Percentiles rank a stretch among this genome's conserved stretches.
phyloP scores from a whole-genome alignment of 2,797 vertebrate genomes.

The Gymnothorax reevesii region DNA sequence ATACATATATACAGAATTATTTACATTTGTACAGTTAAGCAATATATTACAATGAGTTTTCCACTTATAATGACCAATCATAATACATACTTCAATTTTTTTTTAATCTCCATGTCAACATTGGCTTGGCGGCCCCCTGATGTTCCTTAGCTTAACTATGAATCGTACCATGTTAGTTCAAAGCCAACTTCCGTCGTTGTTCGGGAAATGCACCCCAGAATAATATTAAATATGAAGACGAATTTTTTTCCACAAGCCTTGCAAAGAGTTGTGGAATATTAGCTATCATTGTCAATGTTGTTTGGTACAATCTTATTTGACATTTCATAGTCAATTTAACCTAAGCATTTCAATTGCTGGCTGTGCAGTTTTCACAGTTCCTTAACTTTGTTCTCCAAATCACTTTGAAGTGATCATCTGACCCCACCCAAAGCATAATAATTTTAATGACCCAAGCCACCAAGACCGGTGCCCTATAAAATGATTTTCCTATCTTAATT shows the following conservation, averaged over 20 bases:
- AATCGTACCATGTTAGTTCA: no score
- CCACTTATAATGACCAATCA: no score
- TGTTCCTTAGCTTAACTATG: no score
- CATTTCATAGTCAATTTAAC: slow-evolving; percentile 19
- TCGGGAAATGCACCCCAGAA: no score
- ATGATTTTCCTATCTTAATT: slow-evolving; percentile 49
- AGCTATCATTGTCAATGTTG: not conserved
- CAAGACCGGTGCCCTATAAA: slow-evolving; percentile 35
- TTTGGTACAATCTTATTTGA: not conserved
- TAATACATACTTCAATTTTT: no score
- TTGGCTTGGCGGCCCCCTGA: no score
- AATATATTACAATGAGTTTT: no score
- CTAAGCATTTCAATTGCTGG: not conserved
- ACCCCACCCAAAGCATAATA: not conserved
- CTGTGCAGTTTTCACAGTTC: slow-evolving; percentile 10
- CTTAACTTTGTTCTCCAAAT: not conserved
- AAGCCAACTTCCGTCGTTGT: no score
- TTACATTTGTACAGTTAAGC: no score
- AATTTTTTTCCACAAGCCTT: not conserved
- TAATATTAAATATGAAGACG: not conserved
- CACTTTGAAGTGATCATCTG: slow-evolving; percentile 3
- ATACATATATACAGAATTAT: no score
- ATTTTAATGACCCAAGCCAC: slow-evolving; percentile 14
- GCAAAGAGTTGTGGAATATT: not conserved
- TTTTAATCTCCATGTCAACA: no score